Evolutionary conservation across 2,797 vertebrate genomes (phyloP).

Genomic region (Aphelocoma californica): DNA sequence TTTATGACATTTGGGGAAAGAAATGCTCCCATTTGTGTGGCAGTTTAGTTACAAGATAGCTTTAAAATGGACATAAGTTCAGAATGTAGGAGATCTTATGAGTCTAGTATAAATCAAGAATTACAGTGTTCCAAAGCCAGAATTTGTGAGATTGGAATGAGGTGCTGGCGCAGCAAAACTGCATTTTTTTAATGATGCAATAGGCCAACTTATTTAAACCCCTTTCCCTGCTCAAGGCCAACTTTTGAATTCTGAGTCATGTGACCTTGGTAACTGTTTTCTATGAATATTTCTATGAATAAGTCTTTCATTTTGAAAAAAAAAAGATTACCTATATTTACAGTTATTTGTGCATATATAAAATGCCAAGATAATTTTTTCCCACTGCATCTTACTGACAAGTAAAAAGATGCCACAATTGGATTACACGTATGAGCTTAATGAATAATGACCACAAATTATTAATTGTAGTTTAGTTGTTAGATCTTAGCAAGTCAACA

Average conservation of each 20-base stretch:
- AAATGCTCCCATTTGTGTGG: neutral
- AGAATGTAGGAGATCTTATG: neutral
- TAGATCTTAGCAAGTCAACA: neutral
- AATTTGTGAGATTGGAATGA: neutral
- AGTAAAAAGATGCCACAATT: neutral
- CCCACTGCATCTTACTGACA: neutral
- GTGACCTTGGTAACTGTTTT: neutral
- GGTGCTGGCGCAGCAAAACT: neutral
- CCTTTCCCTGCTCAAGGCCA: neutral
- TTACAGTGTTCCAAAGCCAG: neutral
- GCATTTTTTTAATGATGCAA: neutral
- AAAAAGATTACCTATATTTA: neutral
- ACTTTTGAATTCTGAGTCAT: neutral
- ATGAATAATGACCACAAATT: neutral
- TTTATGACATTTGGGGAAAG: neutral
- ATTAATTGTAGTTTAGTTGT: neutral
- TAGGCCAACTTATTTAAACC: neutral
- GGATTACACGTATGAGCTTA: neutral
- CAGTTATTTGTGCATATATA: neutral
- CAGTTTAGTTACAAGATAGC: neutral
- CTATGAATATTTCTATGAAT: neutral
- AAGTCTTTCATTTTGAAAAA: neutral
- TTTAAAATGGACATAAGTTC: neutral
- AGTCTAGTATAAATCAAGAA: neutral
- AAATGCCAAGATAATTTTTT: neutral